Evolutionary conservation across 2,888 invertebrate genomes (phyloP).

Genomic region (Caenorhabditis angaria): DNA sequence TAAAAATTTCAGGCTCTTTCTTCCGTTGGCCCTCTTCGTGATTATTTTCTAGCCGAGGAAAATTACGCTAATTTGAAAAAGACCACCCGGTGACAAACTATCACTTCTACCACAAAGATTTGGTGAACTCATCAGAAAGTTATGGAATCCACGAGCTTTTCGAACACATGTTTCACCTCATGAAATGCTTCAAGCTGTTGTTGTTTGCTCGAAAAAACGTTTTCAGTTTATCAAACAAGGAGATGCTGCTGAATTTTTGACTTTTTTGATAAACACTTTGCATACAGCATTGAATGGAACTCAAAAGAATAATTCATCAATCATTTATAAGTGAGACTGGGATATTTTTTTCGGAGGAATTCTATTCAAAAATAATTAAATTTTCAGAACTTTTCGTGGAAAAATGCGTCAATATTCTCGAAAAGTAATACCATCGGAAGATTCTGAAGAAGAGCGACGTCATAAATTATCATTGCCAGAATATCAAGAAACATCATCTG

Average conservation of each 20-base stretch:
- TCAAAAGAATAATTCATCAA: slow-evolving; percentile 77
- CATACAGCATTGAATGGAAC: slow-evolving; percentile 93
- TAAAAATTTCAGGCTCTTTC: slow-evolving; percentile 81
- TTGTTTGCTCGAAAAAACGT: slow-evolving; percentile 93
- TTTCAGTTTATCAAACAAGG: slow-evolving; percentile 99
- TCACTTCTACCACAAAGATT: slow-evolving; percentile 84
- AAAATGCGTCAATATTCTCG: slow-evolving; percentile 79
- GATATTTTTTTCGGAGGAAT: neutral
- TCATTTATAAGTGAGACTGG: slow-evolving; percentile 81
- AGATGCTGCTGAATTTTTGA: slow-evolving; percentile 95
- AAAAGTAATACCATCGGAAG: slow-evolving; percentile 90
- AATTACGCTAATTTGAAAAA: slow-evolving; percentile 84
- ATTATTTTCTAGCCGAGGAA: slow-evolving; percentile 92
- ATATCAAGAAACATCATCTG: slow-evolving; percentile 81
- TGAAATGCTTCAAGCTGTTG: slow-evolving; percentile 91
- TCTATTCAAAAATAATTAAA: no score
- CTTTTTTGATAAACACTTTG: slow-evolving; percentile 96
- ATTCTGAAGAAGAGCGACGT: slow-evolving; percentile 65
- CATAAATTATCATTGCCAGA: slow-evolving; percentile 60
- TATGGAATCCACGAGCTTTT: slow-evolving; percentile 99
- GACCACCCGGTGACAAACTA: slow-evolving; percentile 93
- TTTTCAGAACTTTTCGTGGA: slow-evolving; percentile 81
- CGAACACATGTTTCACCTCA: slow-evolving; percentile 99
- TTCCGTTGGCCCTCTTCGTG: slow-evolving; percentile 90
- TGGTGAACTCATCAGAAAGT: slow-evolving; percentile 78